Percentiles rank a stretch among this genome's conserved stretches.
These are phyloP conservation scores for Parazoanthus swiftii DNA, from an alignment of 92 coral and sea anemone species.

Conservation along the genomic window DNA sequence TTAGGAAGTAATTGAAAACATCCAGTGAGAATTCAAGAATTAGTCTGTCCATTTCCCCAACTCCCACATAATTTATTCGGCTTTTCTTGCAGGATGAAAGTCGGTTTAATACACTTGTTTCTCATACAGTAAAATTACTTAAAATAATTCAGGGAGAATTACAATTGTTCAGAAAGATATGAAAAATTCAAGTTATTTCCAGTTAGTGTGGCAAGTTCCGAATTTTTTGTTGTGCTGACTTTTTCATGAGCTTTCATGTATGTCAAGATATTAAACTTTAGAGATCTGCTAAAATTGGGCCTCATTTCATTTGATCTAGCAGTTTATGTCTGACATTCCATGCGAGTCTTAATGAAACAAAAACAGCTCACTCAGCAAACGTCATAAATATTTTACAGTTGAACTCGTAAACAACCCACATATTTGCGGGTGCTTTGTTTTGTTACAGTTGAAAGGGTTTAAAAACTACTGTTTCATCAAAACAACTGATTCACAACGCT, in stretches of 20 bases:
- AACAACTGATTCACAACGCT: neutral
- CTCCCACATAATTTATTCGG: neutral
- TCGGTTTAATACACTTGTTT: neutral
- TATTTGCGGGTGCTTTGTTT: neutral
- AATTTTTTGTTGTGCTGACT: neutral
- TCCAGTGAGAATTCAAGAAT: too few species aligned
- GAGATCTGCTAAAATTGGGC: neutral
- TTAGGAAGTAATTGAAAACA: neutral
- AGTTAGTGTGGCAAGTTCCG: neutral
- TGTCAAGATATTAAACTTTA: neutral
- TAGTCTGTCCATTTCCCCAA: neutral
- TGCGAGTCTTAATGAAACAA: neutral
- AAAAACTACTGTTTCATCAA: neutral
- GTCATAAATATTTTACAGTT: neutral
- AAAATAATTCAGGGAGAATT: too few species aligned
- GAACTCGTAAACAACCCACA: neutral
- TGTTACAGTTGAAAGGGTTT: neutral
- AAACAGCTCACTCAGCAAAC: neutral
- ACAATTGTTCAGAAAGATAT: neutral
- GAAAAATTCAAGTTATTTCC: too few species aligned
- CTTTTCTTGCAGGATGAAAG: neutral
- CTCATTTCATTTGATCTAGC: neutral
- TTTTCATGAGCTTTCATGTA: too few species aligned
- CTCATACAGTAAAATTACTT: neutral
- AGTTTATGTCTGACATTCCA: too few species aligned